phyloP scores from a whole-genome alignment of 2,797 vertebrate species.

The Dromococcyx pavoninus region DNA sequence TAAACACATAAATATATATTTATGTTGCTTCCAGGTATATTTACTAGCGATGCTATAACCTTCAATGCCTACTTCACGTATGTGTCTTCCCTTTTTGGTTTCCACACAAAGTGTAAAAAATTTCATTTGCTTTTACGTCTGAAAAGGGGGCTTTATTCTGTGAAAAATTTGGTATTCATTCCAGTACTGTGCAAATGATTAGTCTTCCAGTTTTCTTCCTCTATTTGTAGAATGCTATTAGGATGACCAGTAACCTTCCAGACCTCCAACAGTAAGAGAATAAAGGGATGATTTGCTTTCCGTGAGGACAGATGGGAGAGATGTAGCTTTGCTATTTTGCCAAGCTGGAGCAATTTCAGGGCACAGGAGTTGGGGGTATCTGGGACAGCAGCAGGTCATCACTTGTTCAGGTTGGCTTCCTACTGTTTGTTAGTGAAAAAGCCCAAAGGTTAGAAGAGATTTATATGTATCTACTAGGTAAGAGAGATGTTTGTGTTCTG shows the following conservation, averaged over 20 bases:
- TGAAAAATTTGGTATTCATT: background rate
- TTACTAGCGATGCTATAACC: background rate
- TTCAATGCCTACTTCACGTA: background rate
- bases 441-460: background rate
- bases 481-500: background rate
- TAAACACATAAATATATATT: background rate
- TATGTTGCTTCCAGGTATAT: background rate
- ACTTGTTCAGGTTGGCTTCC: background rate
- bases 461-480: background rate
- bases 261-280: background rate
- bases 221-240: background rate
- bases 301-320: background rate
- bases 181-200: background rate
- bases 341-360: background rate
- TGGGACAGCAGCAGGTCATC: background rate
- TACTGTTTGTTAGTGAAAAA: background rate
- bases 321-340: background rate
- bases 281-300: background rate
- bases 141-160: background rate
- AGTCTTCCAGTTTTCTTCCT: background rate
- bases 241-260: background rate
- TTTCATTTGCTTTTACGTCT: background rate
- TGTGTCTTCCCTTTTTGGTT: background rate
- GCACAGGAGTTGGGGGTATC: background rate
- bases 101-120: background rate